A percentile compares a stretch with the other conserved stretches of the same genome.
Conservation (phyloP, 2,888 invertebrate genomes). For the Meiosimyza decipiens region DNA sequence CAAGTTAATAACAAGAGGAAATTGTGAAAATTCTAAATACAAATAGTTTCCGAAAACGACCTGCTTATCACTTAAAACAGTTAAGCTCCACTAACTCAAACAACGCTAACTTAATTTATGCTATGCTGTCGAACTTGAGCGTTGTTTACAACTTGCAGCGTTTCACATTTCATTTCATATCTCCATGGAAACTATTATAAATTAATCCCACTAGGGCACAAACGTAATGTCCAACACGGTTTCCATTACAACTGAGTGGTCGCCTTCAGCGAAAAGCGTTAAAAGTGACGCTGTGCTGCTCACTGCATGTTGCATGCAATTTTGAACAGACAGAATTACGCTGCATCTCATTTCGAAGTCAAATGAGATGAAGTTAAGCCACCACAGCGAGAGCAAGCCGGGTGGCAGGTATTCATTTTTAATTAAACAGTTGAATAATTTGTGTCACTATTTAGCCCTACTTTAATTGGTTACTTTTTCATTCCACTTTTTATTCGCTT, state of each 20-base stretch:
- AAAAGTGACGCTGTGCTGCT: not conserved
- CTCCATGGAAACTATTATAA: constrained; percentile 24
- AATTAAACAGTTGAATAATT: too few relatives aligned
- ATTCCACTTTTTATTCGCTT: too few relatives aligned
- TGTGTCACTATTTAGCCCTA: not conserved
- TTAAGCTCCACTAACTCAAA: not conserved
- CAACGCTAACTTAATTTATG: not conserved
- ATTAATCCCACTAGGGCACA: constrained; percentile 13
- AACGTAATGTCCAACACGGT: not conserved
- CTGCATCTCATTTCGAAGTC: too few relatives aligned
- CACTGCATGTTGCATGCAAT: not conserved
- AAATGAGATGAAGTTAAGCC: too few relatives aligned
- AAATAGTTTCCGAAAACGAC: too few relatives aligned
- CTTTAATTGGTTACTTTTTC: too few relatives aligned
- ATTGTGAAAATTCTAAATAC: too few relatives aligned
- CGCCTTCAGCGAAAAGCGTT: not conserved
- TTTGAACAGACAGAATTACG: too few relatives aligned
- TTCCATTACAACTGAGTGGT: not conserved
- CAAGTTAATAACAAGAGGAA: too few relatives aligned
- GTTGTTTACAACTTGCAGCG: not conserved
- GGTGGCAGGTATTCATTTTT: too few relatives aligned
- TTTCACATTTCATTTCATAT: constrained; percentile 16
- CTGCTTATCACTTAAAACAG: too few relatives aligned
- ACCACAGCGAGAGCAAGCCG: too few relatives aligned
- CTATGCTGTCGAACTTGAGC: not conserved